Base-by-base conservation (phyloP, 2,888 invertebrate species). In the Agrotis segetum region DNA sequence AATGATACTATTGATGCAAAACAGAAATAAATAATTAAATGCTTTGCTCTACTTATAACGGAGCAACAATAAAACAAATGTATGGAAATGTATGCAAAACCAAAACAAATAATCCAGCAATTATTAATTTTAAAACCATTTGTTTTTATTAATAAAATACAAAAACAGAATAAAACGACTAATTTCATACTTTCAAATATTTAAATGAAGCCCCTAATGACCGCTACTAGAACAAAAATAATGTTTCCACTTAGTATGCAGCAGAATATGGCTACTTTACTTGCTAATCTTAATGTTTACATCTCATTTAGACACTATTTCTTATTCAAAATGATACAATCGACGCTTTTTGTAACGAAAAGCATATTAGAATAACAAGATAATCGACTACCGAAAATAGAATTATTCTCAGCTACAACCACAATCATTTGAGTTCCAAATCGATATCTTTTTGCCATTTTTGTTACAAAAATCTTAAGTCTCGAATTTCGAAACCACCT, bases 401-500 rank as follows among this genome's bases (percentile, higher is more conserved):
- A 65, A 66, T 59, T 34, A 61, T 58, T 71, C 34, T 49, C 61
- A 58, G 50, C 44, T 40, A 65, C 58, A 62, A 58, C 24, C 63
- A 59, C 53, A 74, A 58, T 52, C 56, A 34, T 79, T 29, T 62
- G 44, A 62, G 21, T 29, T 34, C n/a, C 40, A 55, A 40, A 71
- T 50, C 21, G 21, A 60, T 50, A 67, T 21, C 63, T 67, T 67
- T 70, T 68, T 64, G 49, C 60, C 29, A 58, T 53, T 46, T 72
- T 65, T 68, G 29, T 24, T 24, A 50, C 34, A 61, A 58, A 66
- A 78, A 64, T 67, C 66, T 63, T 49, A 24, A 71, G 67, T 55
- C 60, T 84, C 65, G 47, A 59, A 79, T 81, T 84, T 71, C 84
- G 56, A 77, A 79, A 79, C 72, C 73, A 17, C 74, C 53, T 47